Evolutionary conservation across 2,797 vertebrate genomes (phyloP), one percentile per base, ranked within the genome.

Genomic region (Poecile montanus): DNA sequence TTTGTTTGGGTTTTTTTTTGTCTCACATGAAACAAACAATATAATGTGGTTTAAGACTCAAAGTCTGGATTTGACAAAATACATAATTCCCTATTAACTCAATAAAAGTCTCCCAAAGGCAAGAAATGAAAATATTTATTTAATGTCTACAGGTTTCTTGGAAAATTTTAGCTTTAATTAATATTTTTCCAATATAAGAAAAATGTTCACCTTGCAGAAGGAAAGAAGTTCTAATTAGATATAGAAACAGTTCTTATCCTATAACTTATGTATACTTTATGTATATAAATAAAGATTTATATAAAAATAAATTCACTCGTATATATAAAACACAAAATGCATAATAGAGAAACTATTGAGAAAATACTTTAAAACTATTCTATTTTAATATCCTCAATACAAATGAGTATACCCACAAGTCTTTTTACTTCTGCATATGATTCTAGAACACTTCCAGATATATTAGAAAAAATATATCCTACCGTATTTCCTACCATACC

Each of bases 11-110:
- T 75, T 57, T 56, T 87, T 70, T 83, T 81, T 63, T 40, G 20
- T 80, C 20, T 82, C 63, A 48, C 6, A 71, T 45, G 40, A 88
- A 93, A 63, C 16, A 77, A 94, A 90, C 19, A 80, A 77, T 21
- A 21, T 38, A 83, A 85, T 71, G 87, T 58, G 18, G 18, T 83
- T 91, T 91, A 40, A 83, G 54, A 75, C 18, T 82, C 44, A 58
- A 62, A 62, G 84, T 54, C 73, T 75, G 44, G 76, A 86, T 72
- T 93, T 84, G 73, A 91, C 78, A 91, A 94, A 93, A 89, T 47
- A 14, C 23, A 71, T 44, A 82, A 61, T 5, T n/a, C 11, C 20
- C 60, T 67, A 87, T 73, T 87, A 93, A 82, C 17, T 63, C 91
- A 84, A 62, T 73, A 93, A 87, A 93, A 85, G 16, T 56, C 7